These are phyloP conservation scores for Dyspetes luteomarginatus DNA, from an alignment of 2,888 invertebrate species.

Conservation along the genomic window DNA sequence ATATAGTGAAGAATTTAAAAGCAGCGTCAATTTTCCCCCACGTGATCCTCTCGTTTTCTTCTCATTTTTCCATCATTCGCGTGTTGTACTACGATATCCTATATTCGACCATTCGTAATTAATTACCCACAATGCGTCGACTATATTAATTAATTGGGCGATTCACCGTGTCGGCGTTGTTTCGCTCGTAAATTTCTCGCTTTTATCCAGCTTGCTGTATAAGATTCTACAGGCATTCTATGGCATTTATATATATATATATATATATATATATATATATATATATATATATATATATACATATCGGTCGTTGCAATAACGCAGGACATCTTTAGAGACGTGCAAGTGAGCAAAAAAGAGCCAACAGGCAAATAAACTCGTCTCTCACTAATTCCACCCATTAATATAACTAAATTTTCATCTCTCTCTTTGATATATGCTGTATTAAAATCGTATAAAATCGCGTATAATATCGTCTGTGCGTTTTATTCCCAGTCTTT, in stretches of 20 bases:
- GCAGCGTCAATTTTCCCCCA: constrained; percentile 18
- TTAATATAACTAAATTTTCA: no score
- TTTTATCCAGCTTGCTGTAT: constrained; percentile 1
- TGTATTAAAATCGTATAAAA: no score
- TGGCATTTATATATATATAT: neutral
- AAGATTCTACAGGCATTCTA: neutral
- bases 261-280: neutral
- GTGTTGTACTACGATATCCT: neutral
- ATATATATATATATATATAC: no score
- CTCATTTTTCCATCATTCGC: neutral
- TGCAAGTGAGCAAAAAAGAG: no score
- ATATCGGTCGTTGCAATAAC: no score
- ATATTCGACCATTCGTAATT: constrained; percentile 56
- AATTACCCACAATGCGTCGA: constrained; percentile 41
- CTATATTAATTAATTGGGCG: constrained; percentile 50
- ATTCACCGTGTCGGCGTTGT: constrained; percentile 58
- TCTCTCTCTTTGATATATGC: no score
- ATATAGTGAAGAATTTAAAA: constrained; percentile 21
- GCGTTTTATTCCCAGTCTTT: no score
- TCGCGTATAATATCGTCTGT: no score
- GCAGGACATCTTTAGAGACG: no score
- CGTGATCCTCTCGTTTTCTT: constrained; percentile 54
- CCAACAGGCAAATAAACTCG: no score
- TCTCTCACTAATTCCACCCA: no score
- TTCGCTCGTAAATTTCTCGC: constrained; percentile 55